Base-by-base conservation (phyloP, 2,888 invertebrate genomes). In the Hydraecia micacea region DNA sequence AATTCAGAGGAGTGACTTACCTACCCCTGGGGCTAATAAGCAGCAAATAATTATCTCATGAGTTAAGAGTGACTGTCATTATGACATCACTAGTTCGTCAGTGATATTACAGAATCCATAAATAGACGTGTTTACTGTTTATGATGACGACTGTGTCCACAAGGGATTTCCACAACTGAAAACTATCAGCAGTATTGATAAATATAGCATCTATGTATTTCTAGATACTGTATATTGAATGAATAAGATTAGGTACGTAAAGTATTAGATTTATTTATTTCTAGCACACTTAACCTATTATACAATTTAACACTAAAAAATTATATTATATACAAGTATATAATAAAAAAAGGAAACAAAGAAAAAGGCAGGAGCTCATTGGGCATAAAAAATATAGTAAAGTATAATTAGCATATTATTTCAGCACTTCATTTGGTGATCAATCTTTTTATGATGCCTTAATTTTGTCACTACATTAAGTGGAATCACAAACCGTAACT, bases 401-500 rank as follows among this genome's bases (percentile, higher is more conserved):
- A 70, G 46, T 72, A 28, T 36, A 67, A 69, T 77, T 72, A 77
- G 28, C 63, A 71, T 39, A 49, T 73, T 42, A 75, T 82, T 84
- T 70, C 62, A 77, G 79, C 49, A 75, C 52, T 77, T 86, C 39
- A 73, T 73, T 58, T 66, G 25, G 71, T 66, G 71, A 76, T 83
- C 68, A 79, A 73, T 79, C 55, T 71, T 58, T 28, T 72, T 72
- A 75, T 36, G 71, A 63, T 42, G 67, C 63, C 78, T 76, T 76
- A 62, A 63, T 83, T 70, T 89, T 90, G 86, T 87, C 80, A 88
- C 71, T 71, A 55, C 77, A 84, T 76, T 90, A 89, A 91, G 86
- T 90, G 85, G 87, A 91, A 90, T 89, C 87, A 87, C 87, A 84
- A 80, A 87, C 89, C 91, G 92, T 92, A 89, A 92, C 91, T 88